Evolutionary conservation across 2,888 invertebrate genomes (phyloP).

Genomic region (Steromphala cineraria): DNA sequence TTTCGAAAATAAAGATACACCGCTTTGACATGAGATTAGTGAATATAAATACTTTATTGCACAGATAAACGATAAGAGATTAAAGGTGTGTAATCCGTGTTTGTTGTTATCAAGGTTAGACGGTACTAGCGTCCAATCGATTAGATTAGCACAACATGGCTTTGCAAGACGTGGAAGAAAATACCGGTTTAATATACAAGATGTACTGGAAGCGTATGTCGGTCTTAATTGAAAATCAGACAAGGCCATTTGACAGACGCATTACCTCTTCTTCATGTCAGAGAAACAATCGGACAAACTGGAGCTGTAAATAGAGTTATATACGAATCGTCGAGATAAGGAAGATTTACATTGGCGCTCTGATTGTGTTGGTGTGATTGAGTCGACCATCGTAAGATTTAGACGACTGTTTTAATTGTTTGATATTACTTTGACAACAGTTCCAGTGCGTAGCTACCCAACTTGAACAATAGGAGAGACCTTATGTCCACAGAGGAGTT

Average conservation of each 20-base stretch:
- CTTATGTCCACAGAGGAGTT: neutral
- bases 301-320: neutral
- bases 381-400: neutral
- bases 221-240: neutral
- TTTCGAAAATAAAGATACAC: too few species aligned
- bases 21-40: too few species aligned
- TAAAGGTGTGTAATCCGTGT: too few species aligned
- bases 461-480: neutral
- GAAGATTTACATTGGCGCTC: slow-evolving; percentile 4
- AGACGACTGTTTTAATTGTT: slow-evolving; percentile 10
- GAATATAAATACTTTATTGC: too few species aligned
- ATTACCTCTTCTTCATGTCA: neutral
- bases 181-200: neutral
- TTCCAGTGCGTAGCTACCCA: neutral
- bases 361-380: neutral
- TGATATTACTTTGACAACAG: slow-evolving; percentile 11
- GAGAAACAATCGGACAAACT: neutral
- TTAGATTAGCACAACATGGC: too few species aligned
- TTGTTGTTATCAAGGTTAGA: too few species aligned
- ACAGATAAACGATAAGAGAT: too few species aligned
- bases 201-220: neutral
- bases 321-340: neutral
- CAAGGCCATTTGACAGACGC: neutral
- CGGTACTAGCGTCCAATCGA: too few species aligned
- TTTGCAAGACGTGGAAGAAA: neutral